Conservation (phyloP, 2,113 vertebrate species). For the Argyrosomus japonicus region DNA sequence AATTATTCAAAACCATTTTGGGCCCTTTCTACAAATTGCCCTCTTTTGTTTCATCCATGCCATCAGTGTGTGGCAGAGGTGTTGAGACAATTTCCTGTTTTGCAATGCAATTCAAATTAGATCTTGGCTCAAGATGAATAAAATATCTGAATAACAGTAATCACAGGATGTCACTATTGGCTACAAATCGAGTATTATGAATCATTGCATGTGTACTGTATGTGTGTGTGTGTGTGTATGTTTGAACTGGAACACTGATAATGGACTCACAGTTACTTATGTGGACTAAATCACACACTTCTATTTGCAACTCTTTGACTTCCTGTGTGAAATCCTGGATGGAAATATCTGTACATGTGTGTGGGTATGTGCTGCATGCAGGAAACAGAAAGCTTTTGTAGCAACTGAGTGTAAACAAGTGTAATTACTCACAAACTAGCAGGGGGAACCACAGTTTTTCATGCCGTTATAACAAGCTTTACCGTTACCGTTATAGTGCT, state of each 20-base stretch:
- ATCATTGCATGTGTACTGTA: background rate
- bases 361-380: background rate
- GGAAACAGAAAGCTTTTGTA: background rate
- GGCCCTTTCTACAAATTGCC: slow-evolving; percentile 11
- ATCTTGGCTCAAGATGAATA: slow-evolving; percentile 26
- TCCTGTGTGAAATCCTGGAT: background rate
- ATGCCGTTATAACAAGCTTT: too few species aligned
- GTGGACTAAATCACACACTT: background rate
- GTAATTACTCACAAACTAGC: too few species aligned
- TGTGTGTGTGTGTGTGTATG: background rate
- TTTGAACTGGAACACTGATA: background rate
- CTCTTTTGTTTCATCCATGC: slow-evolving; percentile 24
- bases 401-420: too few species aligned
- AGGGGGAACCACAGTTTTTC: too few species aligned
- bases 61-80: slow-evolving; percentile 22
- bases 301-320: background rate
- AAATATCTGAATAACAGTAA: slow-evolving; percentile 14
- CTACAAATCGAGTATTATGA: slow-evolving; percentile 1
- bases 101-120: slow-evolving; percentile 15
- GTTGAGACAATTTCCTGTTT: slow-evolving; percentile 1
- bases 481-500: too few species aligned
- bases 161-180: slow-evolving; percentile 11
- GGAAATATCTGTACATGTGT: background rate
- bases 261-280: background rate
- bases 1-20: slow-evolving; percentile 36